Base-by-base conservation (phyloP, 2,113 vertebrate genomes). In the Oceanodroma tethys region DNA sequence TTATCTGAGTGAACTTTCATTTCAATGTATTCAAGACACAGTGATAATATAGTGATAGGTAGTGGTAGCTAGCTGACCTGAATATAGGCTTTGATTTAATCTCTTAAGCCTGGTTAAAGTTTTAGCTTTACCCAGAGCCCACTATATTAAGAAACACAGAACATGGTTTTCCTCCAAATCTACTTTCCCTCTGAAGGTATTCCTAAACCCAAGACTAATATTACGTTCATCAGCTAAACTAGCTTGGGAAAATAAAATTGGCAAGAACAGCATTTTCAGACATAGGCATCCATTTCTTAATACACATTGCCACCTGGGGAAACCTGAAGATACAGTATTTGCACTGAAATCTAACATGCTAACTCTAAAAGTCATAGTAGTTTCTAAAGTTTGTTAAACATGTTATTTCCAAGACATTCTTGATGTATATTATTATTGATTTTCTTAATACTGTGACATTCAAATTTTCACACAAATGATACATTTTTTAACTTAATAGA, bases 221-320 rank as follows among this genome's bases (percentile, higher is more conserved):
- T 79, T 94, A 58, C 13, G 66, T 92, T 90, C 38, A 89, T 85
- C 78, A 95, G 29, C 9, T 74, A 14, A 78, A 86, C 95, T 92
- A 95, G 79, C 32, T 84, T 62, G 78, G 82, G 87, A 91, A 94
- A 82, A 88, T 48, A 88, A 72, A 88, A 93, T 66, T 60, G 40
- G 21, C 55, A 94, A 81, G 63, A 88, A 38, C 59, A 85, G 32
- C 79, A 81, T 56, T 96, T 97, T 34, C 75, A 88, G 88, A 84
- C 63, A 43, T 18, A 66, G 16, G 3, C 29, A 83, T 55, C 27
- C 45, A 79, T 95, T 96, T 82, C 86, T 96, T 95, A 94, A 95
- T 62, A 93, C 52, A 91, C 55, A 90, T 96, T 96, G 79, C 84
- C 91, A 97, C 88, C 89, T 96, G 80, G 95, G 70, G 92, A 97